Evolutionary conservation across 1,140 invertebrate genomes (phyloP).

Genomic region (Drosophila ficusphila): DNA sequence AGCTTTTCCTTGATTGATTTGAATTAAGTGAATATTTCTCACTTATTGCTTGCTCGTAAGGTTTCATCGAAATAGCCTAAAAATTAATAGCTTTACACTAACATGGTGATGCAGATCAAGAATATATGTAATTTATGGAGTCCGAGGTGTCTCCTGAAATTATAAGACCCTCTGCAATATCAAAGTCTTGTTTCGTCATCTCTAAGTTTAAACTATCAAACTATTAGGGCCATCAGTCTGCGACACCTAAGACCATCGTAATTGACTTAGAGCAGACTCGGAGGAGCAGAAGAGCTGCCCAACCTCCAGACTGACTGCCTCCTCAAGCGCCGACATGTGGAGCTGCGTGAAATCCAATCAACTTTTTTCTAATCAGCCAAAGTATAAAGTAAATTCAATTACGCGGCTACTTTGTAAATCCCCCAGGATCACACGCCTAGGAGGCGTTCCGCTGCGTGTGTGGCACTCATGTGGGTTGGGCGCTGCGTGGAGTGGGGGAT

Average conservation of each 20-base stretch:
- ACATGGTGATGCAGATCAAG: too few species aligned
- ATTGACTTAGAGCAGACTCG: constrained; percentile 29
- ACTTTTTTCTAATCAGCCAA: constrained; percentile 73
- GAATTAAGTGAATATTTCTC: too few species aligned
- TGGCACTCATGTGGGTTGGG: constrained; percentile 34
- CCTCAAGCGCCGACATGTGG: constrained; percentile 11
- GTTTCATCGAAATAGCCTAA: too few species aligned
- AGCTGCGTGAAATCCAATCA: constrained; percentile 69
- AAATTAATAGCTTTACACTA: too few species aligned
- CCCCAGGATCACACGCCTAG: constrained; percentile 69
- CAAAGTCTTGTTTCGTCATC: too few species aligned
- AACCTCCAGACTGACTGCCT: neutral
- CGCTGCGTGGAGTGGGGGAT: constrained; percentile 38
- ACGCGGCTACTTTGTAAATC: constrained; percentile 80
- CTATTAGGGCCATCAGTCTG: neutral
- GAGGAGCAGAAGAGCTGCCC: neutral
- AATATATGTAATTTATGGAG: too few species aligned
- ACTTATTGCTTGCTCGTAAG: too few species aligned
- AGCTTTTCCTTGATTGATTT: too few species aligned
- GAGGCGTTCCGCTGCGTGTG: constrained; percentile 20
- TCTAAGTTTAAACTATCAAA: too few species aligned
- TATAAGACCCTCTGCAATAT: too few species aligned
- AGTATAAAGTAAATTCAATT: constrained; percentile 83
- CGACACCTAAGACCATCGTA: neutral
- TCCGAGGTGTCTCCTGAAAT: too few species aligned